These are phyloP conservation scores for Mustela lutreola DNA, from an alignment of 2,113 vertebrate genomes.

Conservation along the genomic window DNA sequence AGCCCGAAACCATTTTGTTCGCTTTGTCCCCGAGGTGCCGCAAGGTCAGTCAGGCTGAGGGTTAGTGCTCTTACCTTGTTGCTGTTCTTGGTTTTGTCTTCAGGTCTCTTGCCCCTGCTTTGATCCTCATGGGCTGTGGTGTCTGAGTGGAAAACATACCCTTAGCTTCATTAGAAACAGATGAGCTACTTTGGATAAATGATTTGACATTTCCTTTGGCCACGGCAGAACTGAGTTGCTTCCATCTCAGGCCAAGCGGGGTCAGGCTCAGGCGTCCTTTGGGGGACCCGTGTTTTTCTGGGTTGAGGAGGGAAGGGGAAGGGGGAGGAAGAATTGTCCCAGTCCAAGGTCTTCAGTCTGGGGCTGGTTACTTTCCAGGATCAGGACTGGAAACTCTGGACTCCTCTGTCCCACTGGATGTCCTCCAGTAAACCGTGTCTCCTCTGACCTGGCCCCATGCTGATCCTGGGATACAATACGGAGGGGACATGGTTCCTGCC, in stretches of 20 bases:
- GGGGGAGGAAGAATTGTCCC: not conserved
- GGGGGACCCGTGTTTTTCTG: not conserved
- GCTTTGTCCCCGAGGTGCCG: not conserved
- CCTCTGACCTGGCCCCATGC: not conserved
- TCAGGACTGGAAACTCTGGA: not conserved
- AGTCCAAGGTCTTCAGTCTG: not conserved
- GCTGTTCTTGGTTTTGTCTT: not conserved
- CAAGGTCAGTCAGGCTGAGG: not conserved
- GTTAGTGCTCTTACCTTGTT: not conserved
- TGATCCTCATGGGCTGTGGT: not conserved
- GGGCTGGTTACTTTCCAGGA: not conserved
- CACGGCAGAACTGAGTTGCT: constrained; percentile 11
- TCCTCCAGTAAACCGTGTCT: no score
- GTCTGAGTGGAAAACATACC: not conserved
- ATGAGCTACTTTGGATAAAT: not conserved
- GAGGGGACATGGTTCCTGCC: not conserved
- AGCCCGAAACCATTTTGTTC: not conserved
- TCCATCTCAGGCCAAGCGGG: not conserved
- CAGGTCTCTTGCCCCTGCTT: not conserved
- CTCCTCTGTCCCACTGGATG: not conserved
- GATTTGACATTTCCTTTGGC: not conserved
- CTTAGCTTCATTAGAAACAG: constrained; percentile 48
- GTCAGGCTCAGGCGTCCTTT: constrained; percentile 5
- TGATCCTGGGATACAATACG: not conserved
- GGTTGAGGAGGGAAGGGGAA: not conserved